Percentiles rank a stretch among this genome's conserved stretches.
Conservation (phyloP, 1,140 invertebrate genomes). For the Caenorhabditis elegans region WBcel235 BX284605.5:11176001-11176500, state of each 20-base stretch:
- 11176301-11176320: constrained; percentile 31
- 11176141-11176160: constrained; percentile 11
- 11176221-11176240: neutral
- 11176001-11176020: constrained; percentile 35
- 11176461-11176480: too few species aligned
- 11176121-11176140: too few species aligned
- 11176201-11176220: constrained; percentile 8
- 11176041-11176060: too few species aligned
- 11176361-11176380: constrained; percentile 3
- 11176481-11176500: too few species aligned
- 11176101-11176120: too few species aligned
- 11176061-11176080: too few species aligned
- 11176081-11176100: too few species aligned
- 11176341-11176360: constrained; percentile 36
- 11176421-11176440: too few species aligned
- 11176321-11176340: constrained; percentile 39
- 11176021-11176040: constrained; percentile 38
- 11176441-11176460: too few species aligned
- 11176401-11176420: constrained; percentile 45
- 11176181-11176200: neutral
- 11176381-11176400: constrained; percentile 36
- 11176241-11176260: neutral
- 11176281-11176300: constrained; percentile 20
- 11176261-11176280: constrained; percentile 15
- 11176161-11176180: constrained; percentile 5